Percentiles rank a stretch among this genome's conserved stretches.
Conservation (phyloP, 2,113 vertebrate species). For the Athene noctua region DNA sequence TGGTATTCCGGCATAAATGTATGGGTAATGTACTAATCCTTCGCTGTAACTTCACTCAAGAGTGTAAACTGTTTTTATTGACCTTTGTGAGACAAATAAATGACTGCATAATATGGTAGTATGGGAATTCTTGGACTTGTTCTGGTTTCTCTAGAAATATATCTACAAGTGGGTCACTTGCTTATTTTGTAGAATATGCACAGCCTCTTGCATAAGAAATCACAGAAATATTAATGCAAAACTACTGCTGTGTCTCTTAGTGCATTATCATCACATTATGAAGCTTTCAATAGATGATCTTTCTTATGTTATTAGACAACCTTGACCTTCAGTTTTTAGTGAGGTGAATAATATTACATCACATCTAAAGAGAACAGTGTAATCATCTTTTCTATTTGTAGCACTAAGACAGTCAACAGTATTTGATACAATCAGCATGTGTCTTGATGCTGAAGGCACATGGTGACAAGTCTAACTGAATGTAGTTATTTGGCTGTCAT, state of each 20-base stretch:
- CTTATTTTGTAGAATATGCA: background rate
- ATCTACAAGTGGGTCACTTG: background rate
- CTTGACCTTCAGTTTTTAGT: slow-evolving; percentile 80
- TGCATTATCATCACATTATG: slow-evolving; percentile 67
- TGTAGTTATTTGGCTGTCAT: slow-evolving; percentile 85
- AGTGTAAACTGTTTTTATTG: background rate
- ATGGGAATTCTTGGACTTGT: background rate
- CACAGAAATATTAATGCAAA: slow-evolving; percentile 35
- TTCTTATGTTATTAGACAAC: slow-evolving; percentile 73
- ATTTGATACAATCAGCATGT: slow-evolving; percentile 87
- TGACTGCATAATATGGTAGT: background rate
- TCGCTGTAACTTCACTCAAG: background rate
- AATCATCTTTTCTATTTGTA: slow-evolving; percentile 82
- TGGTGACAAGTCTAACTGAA: slow-evolving; percentile 86
- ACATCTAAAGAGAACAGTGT: slow-evolving; percentile 75
- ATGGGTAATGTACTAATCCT: background rate
- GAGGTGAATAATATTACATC: slow-evolving; percentile 78
- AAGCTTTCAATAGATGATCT: slow-evolving; percentile 69
- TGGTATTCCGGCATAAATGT: background rate
- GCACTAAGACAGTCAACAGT: slow-evolving; percentile 79
- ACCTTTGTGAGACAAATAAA: background rate
- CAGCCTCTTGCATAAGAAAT: slow-evolving; percentile 21
- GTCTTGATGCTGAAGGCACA: slow-evolving; percentile 84
- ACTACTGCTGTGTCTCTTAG: slow-evolving; percentile 50
- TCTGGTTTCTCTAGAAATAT: slow-evolving; percentile 15